A percentile compares a stretch with the other conserved stretches of the same genome.
Evolutionary conservation across 2,888 invertebrate genomes (phyloP).

Genomic region (Dioctria linearis): DNA sequence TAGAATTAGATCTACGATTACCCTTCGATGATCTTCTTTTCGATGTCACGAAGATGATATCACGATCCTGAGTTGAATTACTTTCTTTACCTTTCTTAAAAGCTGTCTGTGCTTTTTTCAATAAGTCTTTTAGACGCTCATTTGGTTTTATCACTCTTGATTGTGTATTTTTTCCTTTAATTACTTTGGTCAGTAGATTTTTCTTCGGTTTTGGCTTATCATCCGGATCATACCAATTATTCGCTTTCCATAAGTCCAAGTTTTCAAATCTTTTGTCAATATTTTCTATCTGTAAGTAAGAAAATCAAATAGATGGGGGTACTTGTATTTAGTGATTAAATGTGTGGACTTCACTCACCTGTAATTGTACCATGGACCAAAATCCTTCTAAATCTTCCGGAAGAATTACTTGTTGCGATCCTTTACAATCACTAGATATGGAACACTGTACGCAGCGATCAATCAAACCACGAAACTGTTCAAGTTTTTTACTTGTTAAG

Average conservation of each 20-base stretch:
- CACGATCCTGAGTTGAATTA: not conserved
- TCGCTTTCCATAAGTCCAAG: conserved; percentile 65
- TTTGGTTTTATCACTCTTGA: conserved; percentile 56
- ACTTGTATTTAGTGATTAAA: not conserved
- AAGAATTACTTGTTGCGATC: conserved; percentile 63
- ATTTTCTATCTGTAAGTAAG: conserved; percentile 65
- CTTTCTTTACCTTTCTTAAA: conserved; percentile 13
- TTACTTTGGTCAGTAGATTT: conserved; percentile 48
- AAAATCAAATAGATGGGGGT: too few species aligned
- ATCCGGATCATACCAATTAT: conserved; percentile 68
- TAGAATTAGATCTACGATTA: not conserved
- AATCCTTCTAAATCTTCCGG: conserved; percentile 81
- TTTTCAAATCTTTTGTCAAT: conserved; percentile 67
- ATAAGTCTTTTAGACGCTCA: not conserved
- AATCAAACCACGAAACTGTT: conserved; percentile 78
- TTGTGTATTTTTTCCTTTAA: conserved; percentile 41
- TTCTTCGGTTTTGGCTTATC: conserved; percentile 54
- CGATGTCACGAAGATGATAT: not conserved
- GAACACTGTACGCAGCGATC: conserved; percentile 66
- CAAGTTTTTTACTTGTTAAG: conserved; percentile 81
- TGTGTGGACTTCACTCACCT: conserved; percentile 5
- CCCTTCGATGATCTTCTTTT: not conserved
- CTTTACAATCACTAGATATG: conserved; percentile 52
- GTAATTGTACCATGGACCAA: conserved; percentile 75
- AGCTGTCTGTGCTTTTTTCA: conserved; percentile 27